Conservation (phyloP, 1,140 invertebrate genomes). For the Aradophagus sp. region DNA sequence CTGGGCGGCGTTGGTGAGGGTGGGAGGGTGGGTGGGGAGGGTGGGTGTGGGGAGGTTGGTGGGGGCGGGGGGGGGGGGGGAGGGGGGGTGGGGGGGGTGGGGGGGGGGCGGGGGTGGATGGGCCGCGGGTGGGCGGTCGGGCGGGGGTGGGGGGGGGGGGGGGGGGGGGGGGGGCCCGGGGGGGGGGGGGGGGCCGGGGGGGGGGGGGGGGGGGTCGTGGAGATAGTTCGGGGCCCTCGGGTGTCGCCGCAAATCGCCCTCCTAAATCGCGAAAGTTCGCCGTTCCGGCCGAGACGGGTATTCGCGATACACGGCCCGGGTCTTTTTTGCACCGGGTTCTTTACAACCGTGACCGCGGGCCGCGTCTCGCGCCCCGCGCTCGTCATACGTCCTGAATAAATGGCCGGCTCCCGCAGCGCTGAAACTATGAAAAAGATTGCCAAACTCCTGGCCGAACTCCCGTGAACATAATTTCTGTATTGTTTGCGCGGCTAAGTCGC, state of each 20-base stretch:
- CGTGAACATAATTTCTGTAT: slow-evolving; percentile 74
- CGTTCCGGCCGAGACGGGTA: slow-evolving; percentile 28
- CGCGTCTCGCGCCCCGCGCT: slow-evolving; percentile 35
- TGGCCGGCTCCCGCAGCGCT: slow-evolving; percentile 56
- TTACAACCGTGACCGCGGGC: slow-evolving; percentile 20
- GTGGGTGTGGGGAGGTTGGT: too few relatives aligned
- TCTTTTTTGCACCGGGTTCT: slow-evolving; percentile 41
- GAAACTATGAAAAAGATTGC: slow-evolving; percentile 67
- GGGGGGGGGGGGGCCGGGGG: too few relatives aligned
- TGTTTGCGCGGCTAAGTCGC: slow-evolving; percentile 66
- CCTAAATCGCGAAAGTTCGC: slow-evolving; percentile 69
- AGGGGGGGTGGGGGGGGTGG: too few relatives aligned
- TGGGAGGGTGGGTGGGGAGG: too few relatives aligned
- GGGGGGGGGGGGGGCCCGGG: too few relatives aligned
- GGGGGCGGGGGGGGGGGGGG: too few relatives aligned
- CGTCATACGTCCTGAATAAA: slow-evolving; percentile 69
- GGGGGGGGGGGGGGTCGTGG: too few relatives aligned
- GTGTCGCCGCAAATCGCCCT: slow-evolving; percentile 63
- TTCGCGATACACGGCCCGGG: slow-evolving; percentile 51
- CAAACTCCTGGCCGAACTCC: slow-evolving; percentile 69
- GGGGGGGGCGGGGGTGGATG: too few relatives aligned
- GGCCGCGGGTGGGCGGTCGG: too few relatives aligned
- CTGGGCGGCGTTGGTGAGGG: too few relatives aligned
- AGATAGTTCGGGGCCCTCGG: slow-evolving; percentile 30
- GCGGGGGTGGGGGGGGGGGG: too few relatives aligned